phyloP scores from a whole-genome alignment of 2,797 vertebrate species.

The Babyrousa celebensis region DNA sequence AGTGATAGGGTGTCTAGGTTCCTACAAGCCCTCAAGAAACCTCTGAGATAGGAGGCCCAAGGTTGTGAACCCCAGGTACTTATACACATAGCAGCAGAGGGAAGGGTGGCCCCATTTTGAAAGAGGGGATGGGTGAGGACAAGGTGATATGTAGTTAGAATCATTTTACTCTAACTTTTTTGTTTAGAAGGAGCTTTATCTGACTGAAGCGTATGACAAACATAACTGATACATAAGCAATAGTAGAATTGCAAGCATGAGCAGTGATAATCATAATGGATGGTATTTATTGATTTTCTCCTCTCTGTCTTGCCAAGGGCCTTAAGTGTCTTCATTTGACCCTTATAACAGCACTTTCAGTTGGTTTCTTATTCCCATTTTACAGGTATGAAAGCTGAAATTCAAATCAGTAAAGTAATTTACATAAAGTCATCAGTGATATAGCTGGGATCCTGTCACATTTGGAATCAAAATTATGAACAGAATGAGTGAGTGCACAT shows the following conservation, averaged over 20 bases:
- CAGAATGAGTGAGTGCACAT: neutral
- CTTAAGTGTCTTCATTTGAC: neutral
- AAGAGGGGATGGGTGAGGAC: neutral
- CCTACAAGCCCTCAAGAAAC: neutral
- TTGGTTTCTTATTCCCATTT: conserved; percentile 35
- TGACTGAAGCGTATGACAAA: neutral
- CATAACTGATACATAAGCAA: neutral
- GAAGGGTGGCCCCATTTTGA: neutral
- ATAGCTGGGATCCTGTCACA: neutral
- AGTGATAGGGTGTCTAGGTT: neutral
- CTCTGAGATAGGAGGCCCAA: neutral
- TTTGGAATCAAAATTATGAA: conserved; percentile 62
- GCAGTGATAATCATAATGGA: neutral
- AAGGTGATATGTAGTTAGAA: neutral
- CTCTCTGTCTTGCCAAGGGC: neutral
- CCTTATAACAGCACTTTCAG: neutral
- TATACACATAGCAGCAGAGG: accelerated
- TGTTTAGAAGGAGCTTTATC: neutral
- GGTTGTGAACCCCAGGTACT: neutral
- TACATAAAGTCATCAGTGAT: neutral
- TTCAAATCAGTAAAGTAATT: conserved; percentile 28
- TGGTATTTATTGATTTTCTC: neutral
- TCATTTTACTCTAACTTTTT: conserved; percentile 32
- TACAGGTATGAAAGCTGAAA: neutral
- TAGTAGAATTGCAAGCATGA: conserved; percentile 56